Conservation (phyloP, 2,888 invertebrate genomes). For the Andrena minutula region DNA sequence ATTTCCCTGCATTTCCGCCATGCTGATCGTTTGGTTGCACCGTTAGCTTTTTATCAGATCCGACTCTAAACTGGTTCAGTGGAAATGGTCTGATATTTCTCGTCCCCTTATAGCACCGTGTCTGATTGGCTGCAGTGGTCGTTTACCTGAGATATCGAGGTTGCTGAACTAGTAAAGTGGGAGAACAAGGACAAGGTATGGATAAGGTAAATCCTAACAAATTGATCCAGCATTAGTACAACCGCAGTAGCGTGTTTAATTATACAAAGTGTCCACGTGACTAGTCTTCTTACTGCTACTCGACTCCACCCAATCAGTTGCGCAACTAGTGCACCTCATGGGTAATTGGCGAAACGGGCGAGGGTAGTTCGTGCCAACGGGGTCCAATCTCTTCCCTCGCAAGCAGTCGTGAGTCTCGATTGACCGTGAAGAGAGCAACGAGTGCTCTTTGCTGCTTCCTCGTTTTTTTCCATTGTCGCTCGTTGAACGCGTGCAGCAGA, state of each 20-base stretch:
- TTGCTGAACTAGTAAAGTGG: too few relatives aligned
- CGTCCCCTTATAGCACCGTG: too few relatives aligned
- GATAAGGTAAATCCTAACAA: neutral
- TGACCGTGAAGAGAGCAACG: neutral
- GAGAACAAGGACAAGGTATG: too few relatives aligned
- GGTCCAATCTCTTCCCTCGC: neutral
- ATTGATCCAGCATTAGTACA: neutral
- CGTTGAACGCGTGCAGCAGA: neutral
- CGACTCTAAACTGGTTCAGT: neutral
- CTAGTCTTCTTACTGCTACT: neutral
- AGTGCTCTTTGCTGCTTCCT: neutral
- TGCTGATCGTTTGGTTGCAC: neutral
- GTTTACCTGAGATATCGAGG: too few relatives aligned
- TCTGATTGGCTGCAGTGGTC: too few relatives aligned
- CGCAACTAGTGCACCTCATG: neutral
- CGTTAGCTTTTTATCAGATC: neutral
- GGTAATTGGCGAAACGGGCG: neutral
- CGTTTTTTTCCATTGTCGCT: neutral
- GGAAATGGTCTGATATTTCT: neutral
- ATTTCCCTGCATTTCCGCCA: neutral
- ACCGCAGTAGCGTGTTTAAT: neutral
- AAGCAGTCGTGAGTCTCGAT: neutral
- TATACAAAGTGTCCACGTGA: neutral
- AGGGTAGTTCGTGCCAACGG: neutral
- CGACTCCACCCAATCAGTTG: slow-evolving; percentile 1